Base-by-base conservation (phyloP, 2,888 invertebrate species). In the Caenorhabditis becei region DNA sequence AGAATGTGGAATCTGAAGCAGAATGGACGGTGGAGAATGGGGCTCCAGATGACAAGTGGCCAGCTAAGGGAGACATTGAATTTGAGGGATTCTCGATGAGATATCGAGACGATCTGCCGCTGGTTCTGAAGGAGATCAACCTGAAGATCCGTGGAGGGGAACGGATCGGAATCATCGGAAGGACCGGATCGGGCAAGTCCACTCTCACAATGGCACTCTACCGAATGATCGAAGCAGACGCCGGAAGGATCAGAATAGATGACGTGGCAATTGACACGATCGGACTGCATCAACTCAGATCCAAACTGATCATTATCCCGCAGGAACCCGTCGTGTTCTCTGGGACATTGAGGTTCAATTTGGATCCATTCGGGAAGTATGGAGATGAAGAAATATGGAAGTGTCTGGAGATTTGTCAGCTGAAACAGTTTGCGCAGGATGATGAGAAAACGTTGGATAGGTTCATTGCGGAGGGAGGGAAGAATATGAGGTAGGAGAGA, bases 401-500 rank as follows among this genome's bases (percentile, higher is more conserved):
- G 63, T 95, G 96, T 28, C 92, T 97, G 53, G 95, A 96, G 88
- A 94, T 95, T 90, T 95, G 97, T 0, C 96, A 97, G 93, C 93
- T 97, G 70, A 96, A 95, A 92, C 86, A 93, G 8, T 97, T 96
- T 91, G 95, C 96, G 5, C 93, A 94, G 92, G 56, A 83, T 0
- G 93, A 96, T 67, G 92, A 94, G 1, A 94, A 94, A 66, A 95
- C 95, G 10, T 23, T 97, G 56, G 93, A 94, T 82, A 95, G 96
- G 92, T 95, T 95, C 92, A 94, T 97, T 67, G 92, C 94, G 1
- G 97, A 97, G 92, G 96, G 96, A 66, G 97, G 97, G 53, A 96
- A 96, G 91, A 97, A 97, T 93, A 89, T 93, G 77, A 93, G 92
- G 91, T 77, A 2, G 11, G 49, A n/a, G n/a, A n/a, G n/a, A n/a